phyloP scores from a whole-genome alignment of 1,140 invertebrate genomes.

The Hylaeus anthracinus region DNA sequence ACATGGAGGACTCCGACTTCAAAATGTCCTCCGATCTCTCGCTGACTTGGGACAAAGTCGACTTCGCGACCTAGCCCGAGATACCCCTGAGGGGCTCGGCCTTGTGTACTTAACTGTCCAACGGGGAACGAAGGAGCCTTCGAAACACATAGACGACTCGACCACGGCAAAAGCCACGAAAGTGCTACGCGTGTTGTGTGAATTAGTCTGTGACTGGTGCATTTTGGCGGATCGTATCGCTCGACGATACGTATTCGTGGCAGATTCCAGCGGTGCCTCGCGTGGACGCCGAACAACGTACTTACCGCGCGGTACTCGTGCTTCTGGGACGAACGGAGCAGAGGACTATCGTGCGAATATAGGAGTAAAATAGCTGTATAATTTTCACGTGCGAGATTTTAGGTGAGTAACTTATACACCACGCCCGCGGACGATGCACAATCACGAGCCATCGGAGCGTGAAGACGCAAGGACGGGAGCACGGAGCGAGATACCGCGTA shows the following conservation, averaged over 20 bases:
- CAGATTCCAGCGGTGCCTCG: background rate
- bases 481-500: constrained; percentile 2
- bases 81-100: constrained; percentile 51
- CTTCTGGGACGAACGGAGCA: constrained; percentile 3
- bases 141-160: constrained; percentile 1
- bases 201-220: constrained; percentile 38
- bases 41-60: constrained; percentile 83
- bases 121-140: constrained; percentile 22
- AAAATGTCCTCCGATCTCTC: constrained; percentile 83
- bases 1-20: constrained; percentile 86
- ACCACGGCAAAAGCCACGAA: background rate
- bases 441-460: background rate
- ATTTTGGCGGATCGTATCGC: constrained; percentile 47
- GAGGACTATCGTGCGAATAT: constrained; percentile 16
- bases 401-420: constrained; percentile 19
- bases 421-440: background rate
- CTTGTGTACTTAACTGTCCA: constrained; percentile 70
- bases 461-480: constrained; percentile 18
- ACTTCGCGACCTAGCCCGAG: constrained; percentile 83
- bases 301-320: constrained; percentile 39
- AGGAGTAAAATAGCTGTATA: constrained; percentile 28
- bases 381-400: constrained; percentile 20
- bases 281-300: constrained; percentile 34
- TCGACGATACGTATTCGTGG: background rate
- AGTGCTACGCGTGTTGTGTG: constrained; percentile 23